Evolutionary conservation across 2,113 vertebrate genomes (phyloP), one percentile per base, ranked within the genome.

Genomic region (Sinocyclocheilus rhinocerous): DNA sequence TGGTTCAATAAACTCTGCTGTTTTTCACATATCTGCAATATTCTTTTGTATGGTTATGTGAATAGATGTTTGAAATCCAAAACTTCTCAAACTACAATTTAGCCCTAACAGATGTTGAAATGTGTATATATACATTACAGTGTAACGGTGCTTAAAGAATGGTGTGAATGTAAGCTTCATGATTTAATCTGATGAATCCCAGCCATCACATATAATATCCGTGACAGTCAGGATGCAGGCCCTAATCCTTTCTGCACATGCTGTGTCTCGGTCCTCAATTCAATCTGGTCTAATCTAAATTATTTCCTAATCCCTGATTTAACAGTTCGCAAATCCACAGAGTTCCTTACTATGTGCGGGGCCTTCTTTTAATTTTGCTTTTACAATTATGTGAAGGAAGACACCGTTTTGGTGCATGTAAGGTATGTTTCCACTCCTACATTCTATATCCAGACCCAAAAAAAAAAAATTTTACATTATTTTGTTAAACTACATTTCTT

Each of bases 171-270:
- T 33, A 52, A 82, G 39, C 80, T 33, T 52, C 63, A 36, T 39
- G 29, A n/a, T 24, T 39, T 59, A 55, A 84, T 52, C 45, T 1
- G 26, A 42, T 3, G 33, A 82, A 36, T 82, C 69, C 12, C 29
- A 29, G 42, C 39, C 24, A 11, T 69, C 42, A 26, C 39, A 24
- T 18, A 24, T 45, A 12, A 81, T 67, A 81, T 69, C n/a, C 4
- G 18, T 22, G 39, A 24, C 80, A 11, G 3, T 73, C 69, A 57
- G 82, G 82, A 10, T 11, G 8, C 45, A 33, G 48, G 33, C 65
- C 22, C 0, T 73, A 84, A 84, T 73, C 69, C 69, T 57, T 73
- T 55, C 67, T 39, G 69, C 69, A 84, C 69, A 57, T 70, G 81
- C 33, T 33, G 29, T 83, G 67, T 39, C 20, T 52, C 45, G 4